Evolutionary conservation across 1,140 invertebrate species (phyloP).

Genomic region (Littorina saxatilis): DNA sequence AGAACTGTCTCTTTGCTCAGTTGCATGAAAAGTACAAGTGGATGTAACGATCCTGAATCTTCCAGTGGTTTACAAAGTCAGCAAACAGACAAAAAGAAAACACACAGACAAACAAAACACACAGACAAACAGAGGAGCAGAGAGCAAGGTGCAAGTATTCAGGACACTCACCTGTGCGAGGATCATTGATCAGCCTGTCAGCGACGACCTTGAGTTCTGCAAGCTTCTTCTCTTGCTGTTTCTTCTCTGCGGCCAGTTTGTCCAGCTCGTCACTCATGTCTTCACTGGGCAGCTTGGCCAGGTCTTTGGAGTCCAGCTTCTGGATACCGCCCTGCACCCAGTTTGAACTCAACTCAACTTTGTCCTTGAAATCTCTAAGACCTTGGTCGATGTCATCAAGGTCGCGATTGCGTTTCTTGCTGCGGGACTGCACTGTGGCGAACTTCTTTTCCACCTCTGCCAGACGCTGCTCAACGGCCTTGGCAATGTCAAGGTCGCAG

Average conservation of each 20-base stretch:
- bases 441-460: slow-evolving; percentile 89
- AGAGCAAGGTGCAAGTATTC: too few relatives aligned
- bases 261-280: slow-evolving; percentile 83
- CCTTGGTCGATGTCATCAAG: slow-evolving; percentile 87
- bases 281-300: slow-evolving; percentile 82
- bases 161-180: slow-evolving; percentile 80
- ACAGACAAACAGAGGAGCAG: too few relatives aligned
- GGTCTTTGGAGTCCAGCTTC: slow-evolving; percentile 84
- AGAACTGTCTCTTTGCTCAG: too few relatives aligned
- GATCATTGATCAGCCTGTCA: slow-evolving; percentile 87
- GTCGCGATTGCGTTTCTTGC: slow-evolving; percentile 86
- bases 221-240: slow-evolving; percentile 80
- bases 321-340: slow-evolving; percentile 82
- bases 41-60: too few relatives aligned
- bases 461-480: slow-evolving; percentile 91
- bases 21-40: too few relatives aligned
- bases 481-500: slow-evolving; percentile 90
- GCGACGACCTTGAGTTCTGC: slow-evolving; percentile 88
- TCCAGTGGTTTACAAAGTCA: too few relatives aligned
- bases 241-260: slow-evolving; percentile 76
- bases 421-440: slow-evolving; percentile 89
- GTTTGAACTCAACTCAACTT: slow-evolving; percentile 76
- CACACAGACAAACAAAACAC: too few relatives aligned
- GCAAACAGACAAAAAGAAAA: too few relatives aligned
- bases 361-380: slow-evolving; percentile 84